These are phyloP conservation scores for Molossus alvarezi DNA, from an alignment of 2,797 vertebrate genomes.

Conservation along the genomic window DNA sequence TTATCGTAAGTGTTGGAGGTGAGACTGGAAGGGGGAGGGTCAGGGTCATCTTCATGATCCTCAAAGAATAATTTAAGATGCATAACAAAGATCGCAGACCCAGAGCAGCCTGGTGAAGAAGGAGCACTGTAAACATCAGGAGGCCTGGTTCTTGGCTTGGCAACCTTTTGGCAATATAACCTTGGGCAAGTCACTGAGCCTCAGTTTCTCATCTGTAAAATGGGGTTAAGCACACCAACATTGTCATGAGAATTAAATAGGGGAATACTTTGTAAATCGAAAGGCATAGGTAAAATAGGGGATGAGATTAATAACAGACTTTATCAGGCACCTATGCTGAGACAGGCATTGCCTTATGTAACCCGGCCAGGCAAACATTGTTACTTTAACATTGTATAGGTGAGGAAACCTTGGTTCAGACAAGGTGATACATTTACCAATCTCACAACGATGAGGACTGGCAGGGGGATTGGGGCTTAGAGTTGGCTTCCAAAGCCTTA, in stretches of 20 bases:
- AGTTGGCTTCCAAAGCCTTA: conserved; percentile 8
- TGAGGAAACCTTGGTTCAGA: background rate
- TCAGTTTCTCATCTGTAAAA: conserved; percentile 30
- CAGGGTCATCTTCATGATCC: background rate
- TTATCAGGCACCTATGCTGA: background rate
- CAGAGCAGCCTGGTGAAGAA: background rate
- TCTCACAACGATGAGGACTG: background rate
- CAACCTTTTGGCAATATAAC: background rate
- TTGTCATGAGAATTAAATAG: background rate
- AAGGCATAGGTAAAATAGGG: background rate
- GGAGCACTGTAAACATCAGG: background rate
- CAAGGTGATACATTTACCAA: background rate
- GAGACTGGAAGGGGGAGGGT: background rate
- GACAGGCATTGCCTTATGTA: background rate
- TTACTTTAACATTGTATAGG: background rate
- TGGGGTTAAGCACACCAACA: background rate
- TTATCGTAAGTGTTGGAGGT: background rate
- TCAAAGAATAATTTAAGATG: conserved; percentile 28
- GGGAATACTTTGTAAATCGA: background rate
- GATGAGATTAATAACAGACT: background rate
- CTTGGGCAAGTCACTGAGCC: background rate
- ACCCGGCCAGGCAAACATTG: background rate
- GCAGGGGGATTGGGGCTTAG: background rate
- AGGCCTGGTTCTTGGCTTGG: background rate
- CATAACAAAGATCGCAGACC: background rate